A percentile compares a stretch with the other conserved stretches of the same genome.
Evolutionary conservation across 2,797 vertebrate genomes (phyloP).

Genomic region (Sylvilagus floridanus): DNA sequence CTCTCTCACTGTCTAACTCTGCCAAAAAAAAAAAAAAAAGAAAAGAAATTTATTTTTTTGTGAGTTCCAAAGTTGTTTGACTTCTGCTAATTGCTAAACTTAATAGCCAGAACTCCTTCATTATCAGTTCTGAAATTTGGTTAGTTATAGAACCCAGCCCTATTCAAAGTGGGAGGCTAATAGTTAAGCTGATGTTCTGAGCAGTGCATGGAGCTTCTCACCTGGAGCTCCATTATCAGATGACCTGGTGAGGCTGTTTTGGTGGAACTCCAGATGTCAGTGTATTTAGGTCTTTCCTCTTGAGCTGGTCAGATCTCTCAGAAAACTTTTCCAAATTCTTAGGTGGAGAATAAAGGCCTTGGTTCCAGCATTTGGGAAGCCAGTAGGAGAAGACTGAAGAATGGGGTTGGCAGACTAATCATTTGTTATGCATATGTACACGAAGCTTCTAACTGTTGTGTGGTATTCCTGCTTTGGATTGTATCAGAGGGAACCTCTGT

Average conservation of each 20-base stretch:
- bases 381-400: not conserved
- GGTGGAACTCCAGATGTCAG: not conserved
- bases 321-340: not conserved
- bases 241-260: not conserved
- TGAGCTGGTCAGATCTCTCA: not conserved
- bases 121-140: not conserved
- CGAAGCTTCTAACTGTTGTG: not conserved
- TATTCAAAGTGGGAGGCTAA: not conserved
- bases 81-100: constrained; percentile 2
- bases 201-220: not conserved
- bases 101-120: not conserved
- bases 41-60: not conserved
- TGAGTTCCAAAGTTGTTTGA: not conserved
- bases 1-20: too few species aligned
- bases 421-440: not conserved
- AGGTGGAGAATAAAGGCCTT: not conserved
- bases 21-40: too few species aligned
- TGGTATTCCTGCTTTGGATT: not conserved
- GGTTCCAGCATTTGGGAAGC: not conserved
- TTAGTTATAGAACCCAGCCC: not conserved
- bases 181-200: not conserved
- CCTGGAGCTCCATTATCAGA: not conserved
- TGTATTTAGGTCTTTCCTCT: not conserved
- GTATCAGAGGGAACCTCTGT: not conserved
- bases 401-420: not conserved